phyloP scores from a whole-genome alignment of 2,797 vertebrate species.

The Ara ararauna region DNA sequence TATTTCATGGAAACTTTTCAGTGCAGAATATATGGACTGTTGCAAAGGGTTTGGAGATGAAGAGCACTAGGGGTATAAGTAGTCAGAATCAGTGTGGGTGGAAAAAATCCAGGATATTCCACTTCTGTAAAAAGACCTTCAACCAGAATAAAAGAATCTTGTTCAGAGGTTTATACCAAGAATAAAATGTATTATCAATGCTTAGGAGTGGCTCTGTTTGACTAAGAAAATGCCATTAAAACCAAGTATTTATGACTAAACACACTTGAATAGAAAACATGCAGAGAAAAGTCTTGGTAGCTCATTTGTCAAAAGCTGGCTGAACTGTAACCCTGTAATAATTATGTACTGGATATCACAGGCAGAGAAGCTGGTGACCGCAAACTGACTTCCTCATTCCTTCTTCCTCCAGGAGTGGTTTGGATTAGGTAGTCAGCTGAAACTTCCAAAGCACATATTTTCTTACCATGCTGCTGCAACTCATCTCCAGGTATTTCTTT shows the following conservation, averaged over 20 bases:
- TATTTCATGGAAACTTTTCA: not conserved
- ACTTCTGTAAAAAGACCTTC: conserved; percentile 13
- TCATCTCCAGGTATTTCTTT: conserved; percentile 17
- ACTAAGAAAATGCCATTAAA: conserved; percentile 51
- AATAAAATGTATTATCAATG: conserved; percentile 12
- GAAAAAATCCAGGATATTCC: not conserved
- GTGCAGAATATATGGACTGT: not conserved
- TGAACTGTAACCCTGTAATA: conserved; percentile 48
- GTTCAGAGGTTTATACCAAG: conserved; percentile 32
- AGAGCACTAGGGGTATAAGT: not conserved
- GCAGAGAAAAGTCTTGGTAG: conserved; percentile 16
- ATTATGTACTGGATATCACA: conserved; percentile 43
- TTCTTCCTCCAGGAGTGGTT: conserved; percentile 60
- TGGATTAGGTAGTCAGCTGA: conserved; percentile 53
- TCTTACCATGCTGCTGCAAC: not conserved
- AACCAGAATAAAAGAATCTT: conserved; percentile 3
- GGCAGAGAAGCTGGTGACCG: conserved; percentile 31
- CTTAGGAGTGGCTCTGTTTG: conserved; percentile 58
- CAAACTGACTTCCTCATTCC: conserved; percentile 73
- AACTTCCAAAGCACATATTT: conserved; percentile 38
- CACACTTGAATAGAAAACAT: conserved; percentile 57
- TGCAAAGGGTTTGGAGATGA: not conserved
- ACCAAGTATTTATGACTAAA: conserved; percentile 56
- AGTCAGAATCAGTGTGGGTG: not conserved
- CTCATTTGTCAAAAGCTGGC: conserved; percentile 50